Evolutionary conservation across 2,113 vertebrate genomes (phyloP), one percentile per base, ranked within the genome.

Genomic region (Sander vitreus): DNA sequence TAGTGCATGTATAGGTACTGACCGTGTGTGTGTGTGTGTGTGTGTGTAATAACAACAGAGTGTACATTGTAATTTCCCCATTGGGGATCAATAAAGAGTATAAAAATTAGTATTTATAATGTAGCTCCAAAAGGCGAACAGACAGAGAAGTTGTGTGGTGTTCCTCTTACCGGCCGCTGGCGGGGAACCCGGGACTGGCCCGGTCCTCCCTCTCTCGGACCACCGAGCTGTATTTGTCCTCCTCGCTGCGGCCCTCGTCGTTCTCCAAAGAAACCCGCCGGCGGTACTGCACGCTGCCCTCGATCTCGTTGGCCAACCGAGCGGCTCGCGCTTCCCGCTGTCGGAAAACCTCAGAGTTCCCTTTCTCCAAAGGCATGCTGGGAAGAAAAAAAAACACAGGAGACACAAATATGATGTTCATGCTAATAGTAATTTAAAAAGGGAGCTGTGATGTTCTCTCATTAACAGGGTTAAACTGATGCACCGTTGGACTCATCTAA

Each of bases 321-420:
- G 96, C 80, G 0, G 97, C 97, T 12, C 97, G 93, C 0, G 96
- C 95, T 45, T 97, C 96, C 45, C 97, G 90, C 90, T 96, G 96
- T 2, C 96, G 92, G 86, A 95, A 97, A 14, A 94, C 93, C 53
- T 97, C 97, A 0, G 96, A 94, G 66, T 91, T 96, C 53, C 96
- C 96, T 48, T 94, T 96, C 84, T 97, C 96, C 80, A 97, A 81
- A 74, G 96, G 96, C 63, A 97, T 95, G 72, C 97, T 97, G 74
- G 67, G 83, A 71, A 5, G 45, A 53, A 53, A 21, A 5, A 50
- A 53, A 53, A 21, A 16, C 0, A 55, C 4, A n/a, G 10, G 6
- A 53, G 21, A 58, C 7, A 30, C 4, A 30, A 0, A 43, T 11
- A 43, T 11, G 9, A 11, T 43, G 8, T 2, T 43, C 9, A 43